A percentile compares a stretch with the other conserved stretches of the same genome.
These are phyloP conservation scores for Drosophila asahinai DNA, from an alignment of 1,140 invertebrate genomes.

Conservation along the genomic window DNA sequence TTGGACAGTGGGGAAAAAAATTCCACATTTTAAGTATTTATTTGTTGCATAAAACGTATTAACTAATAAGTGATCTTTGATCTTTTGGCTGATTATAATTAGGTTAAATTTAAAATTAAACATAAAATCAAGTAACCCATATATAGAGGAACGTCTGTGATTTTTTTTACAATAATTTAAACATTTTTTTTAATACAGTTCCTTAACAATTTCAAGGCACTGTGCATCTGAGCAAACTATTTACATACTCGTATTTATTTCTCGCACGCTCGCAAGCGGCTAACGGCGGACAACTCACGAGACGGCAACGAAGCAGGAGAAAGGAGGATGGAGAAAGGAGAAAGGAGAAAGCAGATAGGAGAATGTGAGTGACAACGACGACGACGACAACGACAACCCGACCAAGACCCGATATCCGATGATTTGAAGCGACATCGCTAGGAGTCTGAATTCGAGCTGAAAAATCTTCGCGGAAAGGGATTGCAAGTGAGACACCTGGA, in stretches of 20 bases:
- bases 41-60: too few species aligned
- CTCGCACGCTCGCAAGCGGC: constrained; percentile 55
- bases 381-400: constrained; percentile 31
- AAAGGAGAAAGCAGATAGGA: neutral
- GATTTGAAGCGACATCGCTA: constrained; percentile 42
- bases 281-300: constrained; percentile 27
- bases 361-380: constrained; percentile 7
- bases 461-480: neutral
- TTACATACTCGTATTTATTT: constrained; percentile 76
- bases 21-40: neutral
- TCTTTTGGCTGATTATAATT: neutral
- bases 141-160: too few species aligned
- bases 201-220: constrained; percentile 13
- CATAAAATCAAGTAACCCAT: too few species aligned
- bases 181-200: neutral
- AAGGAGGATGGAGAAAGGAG: neutral
- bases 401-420: constrained; percentile 34
- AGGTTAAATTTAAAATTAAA: too few species aligned
- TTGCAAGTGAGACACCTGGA: neutral
- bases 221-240: constrained; percentile 56
- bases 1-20: constrained; percentile 11
- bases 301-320: constrained; percentile 7
- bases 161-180: neutral
- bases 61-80: neutral
- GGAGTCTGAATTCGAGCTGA: constrained; percentile 31